Base-by-base conservation (phyloP, 2,888 invertebrate species). In the Leptopilina myrica region DNA sequence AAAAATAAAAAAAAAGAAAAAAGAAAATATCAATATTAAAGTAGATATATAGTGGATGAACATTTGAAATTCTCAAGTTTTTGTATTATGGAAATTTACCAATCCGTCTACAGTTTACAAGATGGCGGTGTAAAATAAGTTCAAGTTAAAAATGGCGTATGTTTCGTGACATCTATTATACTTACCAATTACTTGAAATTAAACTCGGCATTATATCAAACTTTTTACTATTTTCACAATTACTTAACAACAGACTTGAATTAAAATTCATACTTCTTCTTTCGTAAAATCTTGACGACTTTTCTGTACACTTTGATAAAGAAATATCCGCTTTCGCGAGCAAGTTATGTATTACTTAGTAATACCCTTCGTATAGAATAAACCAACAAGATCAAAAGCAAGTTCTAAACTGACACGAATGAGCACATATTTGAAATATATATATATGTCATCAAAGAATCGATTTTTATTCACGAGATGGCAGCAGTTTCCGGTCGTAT, bases 181-280 rank as follows among this genome's bases (percentile, higher is more conserved):
- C 94, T 94, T 91, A 94, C 94, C 94, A 93, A 93, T 94, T 94
- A 92, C 93, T 93, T 92, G 93, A 94, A 92, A 94, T 92, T 93
- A 94, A 93, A 90, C 94, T 93, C 86, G 94, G 94, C 94, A 94
- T 94, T 89, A 92, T 93, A 79, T 88, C 87, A 86, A 87, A 89
- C 85, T 90, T 90, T 89, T 91, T 90, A 91, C 89, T 92, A 87
- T 88, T 89, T 85, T 89, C 89, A 86, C 89, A 91, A 87, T 90
- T 89, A 90, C 89, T 90, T 87, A 91, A 90, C 85, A 89, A 86
- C 85, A 88, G 84, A 86, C 85, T 88, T 80, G 88, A 88, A 84
- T 89, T 89, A 91, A 90, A 89, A 90, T 86, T 91, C 91, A 91
- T 92, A 85, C 90, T 92, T 92, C 87, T 90, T 91, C 84, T 84